A percentile compares a stretch with the other conserved stretches of the same genome.
Conservation (phyloP, 2,797 vertebrate species). For the Tragopan temminckii region DNA sequence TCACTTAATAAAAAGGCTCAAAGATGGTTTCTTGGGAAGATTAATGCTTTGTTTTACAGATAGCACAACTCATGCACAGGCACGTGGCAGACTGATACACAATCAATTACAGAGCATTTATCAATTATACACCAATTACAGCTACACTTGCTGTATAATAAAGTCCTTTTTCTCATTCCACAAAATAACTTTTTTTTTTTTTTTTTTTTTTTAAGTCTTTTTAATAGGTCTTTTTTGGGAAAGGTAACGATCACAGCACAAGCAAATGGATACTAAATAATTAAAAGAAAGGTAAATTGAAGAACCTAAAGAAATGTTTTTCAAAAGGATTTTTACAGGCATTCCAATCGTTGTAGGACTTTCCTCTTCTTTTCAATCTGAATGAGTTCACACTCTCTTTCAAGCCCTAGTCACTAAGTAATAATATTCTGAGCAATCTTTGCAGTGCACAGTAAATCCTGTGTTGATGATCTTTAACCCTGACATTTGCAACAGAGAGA, state of each 20-base stretch:
- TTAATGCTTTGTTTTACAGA: neutral
- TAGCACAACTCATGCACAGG: neutral
- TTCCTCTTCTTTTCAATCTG: neutral
- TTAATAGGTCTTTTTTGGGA: neutral
- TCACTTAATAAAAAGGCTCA: neutral
- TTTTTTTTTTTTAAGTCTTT: neutral
- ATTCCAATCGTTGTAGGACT: neutral
- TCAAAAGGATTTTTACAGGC: conserved; percentile 24
- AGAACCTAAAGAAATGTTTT: neutral
- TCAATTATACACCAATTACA: neutral
- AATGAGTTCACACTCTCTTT: conserved; percentile 17
- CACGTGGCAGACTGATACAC: neutral
- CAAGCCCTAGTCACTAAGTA: neutral
- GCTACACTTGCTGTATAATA: neutral
- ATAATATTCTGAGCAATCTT: neutral
- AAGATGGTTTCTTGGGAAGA: neutral
- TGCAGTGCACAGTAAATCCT: neutral
- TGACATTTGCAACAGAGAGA: conserved; percentile 43
- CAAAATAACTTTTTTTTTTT: neutral
- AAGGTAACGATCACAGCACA: neutral
- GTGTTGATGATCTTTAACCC: conserved; percentile 14
- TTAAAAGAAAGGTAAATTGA: neutral
- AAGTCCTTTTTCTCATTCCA: neutral
- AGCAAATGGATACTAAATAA: neutral
- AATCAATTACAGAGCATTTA: neutral